These are phyloP conservation scores for Idaea straminata DNA, from an alignment of 2,888 invertebrate species.

Conservation along the genomic window DNA sequence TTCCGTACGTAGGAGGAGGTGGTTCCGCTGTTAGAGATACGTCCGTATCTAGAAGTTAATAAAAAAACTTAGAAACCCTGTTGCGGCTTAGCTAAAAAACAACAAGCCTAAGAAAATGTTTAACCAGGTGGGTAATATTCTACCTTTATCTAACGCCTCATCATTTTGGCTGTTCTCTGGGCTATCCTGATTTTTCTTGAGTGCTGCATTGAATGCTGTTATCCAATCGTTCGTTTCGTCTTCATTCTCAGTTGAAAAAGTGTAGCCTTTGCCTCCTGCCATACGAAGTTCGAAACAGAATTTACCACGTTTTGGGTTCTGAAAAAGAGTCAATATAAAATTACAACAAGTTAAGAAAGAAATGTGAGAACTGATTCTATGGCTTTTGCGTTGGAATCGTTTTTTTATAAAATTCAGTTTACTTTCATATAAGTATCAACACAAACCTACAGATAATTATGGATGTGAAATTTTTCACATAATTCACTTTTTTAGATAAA, in stretches of 20 bases:
- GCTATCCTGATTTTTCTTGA: slow-evolving; percentile 82
- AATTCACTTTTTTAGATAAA: too few relatives aligned
- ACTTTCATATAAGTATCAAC: too few relatives aligned
- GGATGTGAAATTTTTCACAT: too few relatives aligned
- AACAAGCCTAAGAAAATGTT: too few relatives aligned
- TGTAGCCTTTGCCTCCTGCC: slow-evolving; percentile 92
- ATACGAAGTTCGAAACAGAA: slow-evolving; percentile 93
- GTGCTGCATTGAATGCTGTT: slow-evolving; percentile 88
- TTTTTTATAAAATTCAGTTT: too few relatives aligned
- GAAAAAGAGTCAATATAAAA: slow-evolving; percentile 20
- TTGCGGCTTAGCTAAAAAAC: too few relatives aligned
- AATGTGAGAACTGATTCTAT: too few relatives aligned
- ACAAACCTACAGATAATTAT: too few relatives aligned
- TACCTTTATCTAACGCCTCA: slow-evolving; percentile 85
- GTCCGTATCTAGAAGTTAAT: slow-evolving; percentile 54
- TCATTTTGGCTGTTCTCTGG: slow-evolving; percentile 84
- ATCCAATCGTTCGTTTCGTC: slow-evolving; percentile 92
- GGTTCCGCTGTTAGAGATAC: slow-evolving; percentile 80
- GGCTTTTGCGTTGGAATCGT: too few relatives aligned
- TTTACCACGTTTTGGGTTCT: slow-evolving; percentile 92
- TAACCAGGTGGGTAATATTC: too few relatives aligned
- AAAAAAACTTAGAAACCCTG: background rate
- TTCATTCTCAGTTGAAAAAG: slow-evolving; percentile 92
- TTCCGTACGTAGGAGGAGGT: slow-evolving; percentile 87
- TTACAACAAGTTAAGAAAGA: background rate